Evolutionary conservation across 2,113 vertebrate species (phyloP).

Genomic region (Myiozetetes cayanensis): DNA sequence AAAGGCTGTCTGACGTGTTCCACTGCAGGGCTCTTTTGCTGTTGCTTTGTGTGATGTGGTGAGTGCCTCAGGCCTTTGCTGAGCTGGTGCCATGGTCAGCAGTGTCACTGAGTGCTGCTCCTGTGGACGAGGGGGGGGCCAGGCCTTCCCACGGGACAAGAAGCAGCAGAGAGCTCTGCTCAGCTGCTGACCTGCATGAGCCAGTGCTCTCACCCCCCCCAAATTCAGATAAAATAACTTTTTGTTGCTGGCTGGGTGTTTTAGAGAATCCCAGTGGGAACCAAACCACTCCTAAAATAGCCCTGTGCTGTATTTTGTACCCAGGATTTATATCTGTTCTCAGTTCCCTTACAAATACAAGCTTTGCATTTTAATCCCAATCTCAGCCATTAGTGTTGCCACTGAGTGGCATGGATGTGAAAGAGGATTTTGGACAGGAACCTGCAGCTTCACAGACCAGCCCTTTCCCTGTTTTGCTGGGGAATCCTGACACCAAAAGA

Average conservation of each 20-base stretch:
- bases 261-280: not conserved
- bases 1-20: not conserved
- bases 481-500: not conserved
- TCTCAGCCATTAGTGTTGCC: not conserved
- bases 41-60: not conserved
- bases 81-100: not conserved
- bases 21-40: not conserved
- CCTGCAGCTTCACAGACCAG: not conserved
- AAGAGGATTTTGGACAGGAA: not conserved
- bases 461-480: not conserved
- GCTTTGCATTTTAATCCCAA: conserved; percentile 5
- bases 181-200: not conserved
- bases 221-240: not conserved
- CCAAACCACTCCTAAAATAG: not conserved
- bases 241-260: not conserved
- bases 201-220: not conserved
- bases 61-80: not conserved
- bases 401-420: not conserved
- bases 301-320: not conserved
- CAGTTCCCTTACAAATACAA: not conserved
- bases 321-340: not conserved
- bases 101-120: not conserved
- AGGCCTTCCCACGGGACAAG: not conserved
- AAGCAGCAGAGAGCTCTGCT: not conserved
- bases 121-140: not conserved